Percentiles rank a stretch among this genome's conserved stretches.
Conservation (phyloP, 2,797 vertebrate genomes). For the Phalanger gymnotis region DNA sequence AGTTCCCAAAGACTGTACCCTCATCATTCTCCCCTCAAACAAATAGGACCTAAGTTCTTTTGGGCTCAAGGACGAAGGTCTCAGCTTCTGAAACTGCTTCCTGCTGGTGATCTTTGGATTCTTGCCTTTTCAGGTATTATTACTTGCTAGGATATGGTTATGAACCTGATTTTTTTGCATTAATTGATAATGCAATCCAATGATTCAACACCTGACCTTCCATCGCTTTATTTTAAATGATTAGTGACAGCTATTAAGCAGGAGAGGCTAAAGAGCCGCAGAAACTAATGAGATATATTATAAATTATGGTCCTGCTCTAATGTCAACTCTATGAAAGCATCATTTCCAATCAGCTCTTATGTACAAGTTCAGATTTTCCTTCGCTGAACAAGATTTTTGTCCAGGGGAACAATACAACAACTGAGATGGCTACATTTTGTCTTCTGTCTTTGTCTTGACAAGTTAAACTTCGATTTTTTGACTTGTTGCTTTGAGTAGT, state of each 20-base stretch:
- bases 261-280: conserved; percentile 7
- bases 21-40: too few species aligned
- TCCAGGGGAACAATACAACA: background rate
- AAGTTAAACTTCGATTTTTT: background rate
- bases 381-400: background rate
- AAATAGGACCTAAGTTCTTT: too few species aligned
- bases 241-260: conserved; percentile 57
- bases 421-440: background rate
- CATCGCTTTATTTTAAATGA: conserved; percentile 27
- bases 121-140: conserved; percentile 74
- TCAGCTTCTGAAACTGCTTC: too few species aligned
- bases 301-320: conserved; percentile 31
- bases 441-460: background rate
- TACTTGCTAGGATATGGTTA: conserved; percentile 30
- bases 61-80: too few species aligned
- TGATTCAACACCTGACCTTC: conserved; percentile 40
- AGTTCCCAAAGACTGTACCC: too few species aligned
- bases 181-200: conserved; percentile 51
- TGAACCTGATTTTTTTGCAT: conserved; percentile 36
- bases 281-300: conserved; percentile 40
- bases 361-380: background rate
- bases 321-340: background rate
- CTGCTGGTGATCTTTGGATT: conserved; percentile 66
- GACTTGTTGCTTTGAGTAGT: background rate
- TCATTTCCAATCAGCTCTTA: background rate